Percentiles rank a stretch among this genome's conserved stretches.
phyloP scores from a whole-genome alignment of 2,113 vertebrate species.

The Pandion haliaetus region DNA sequence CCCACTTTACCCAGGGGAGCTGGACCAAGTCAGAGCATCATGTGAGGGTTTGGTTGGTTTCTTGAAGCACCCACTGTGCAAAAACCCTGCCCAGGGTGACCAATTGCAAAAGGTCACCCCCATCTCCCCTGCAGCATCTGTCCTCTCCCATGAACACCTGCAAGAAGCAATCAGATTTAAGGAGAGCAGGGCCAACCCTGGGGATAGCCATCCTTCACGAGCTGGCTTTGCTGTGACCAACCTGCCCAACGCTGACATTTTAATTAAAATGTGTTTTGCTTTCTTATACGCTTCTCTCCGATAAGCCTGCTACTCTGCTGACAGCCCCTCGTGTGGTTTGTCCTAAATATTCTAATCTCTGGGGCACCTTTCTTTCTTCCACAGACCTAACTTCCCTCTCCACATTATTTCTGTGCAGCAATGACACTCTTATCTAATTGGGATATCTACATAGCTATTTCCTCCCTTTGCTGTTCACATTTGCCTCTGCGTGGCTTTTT shows the following conservation, averaged over 20 bases:
- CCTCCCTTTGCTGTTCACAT: not conserved
- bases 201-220: not conserved
- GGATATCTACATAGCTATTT: not conserved
- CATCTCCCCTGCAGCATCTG: not conserved
- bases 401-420: not conserved
- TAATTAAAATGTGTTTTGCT: not conserved
- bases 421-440: not conserved
- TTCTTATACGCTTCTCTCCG: not conserved
- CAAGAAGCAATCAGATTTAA: not conserved
- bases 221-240: not conserved
- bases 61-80: rapidly evolving
- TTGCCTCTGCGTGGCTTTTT: not conserved
- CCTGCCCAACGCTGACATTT: not conserved
- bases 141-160: not conserved
- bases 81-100: not conserved
- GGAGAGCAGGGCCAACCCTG: not conserved
- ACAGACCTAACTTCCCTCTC: not conserved
- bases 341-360: not conserved
- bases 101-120: too few relatives aligned
- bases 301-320: not conserved
- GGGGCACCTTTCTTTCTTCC: not conserved
- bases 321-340: not conserved
- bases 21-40: rapidly evolving
- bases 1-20: not conserved
- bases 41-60: not conserved